phyloP scores from a whole-genome alignment of 2,888 invertebrate genomes.

The Crocallis elinguaria region DNA sequence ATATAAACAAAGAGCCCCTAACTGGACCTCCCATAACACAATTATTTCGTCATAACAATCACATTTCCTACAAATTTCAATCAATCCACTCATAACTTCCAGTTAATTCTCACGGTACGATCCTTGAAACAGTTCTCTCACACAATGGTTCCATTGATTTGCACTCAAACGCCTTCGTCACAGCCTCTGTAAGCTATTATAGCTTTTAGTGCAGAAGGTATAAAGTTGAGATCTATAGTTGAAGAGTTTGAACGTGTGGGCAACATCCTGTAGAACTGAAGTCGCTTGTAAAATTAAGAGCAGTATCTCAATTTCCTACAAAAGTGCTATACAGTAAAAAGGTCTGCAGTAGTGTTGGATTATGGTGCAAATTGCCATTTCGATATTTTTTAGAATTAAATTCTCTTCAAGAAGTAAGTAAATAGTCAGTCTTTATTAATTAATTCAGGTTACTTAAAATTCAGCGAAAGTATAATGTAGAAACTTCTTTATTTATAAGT shows the following conservation, averaged over 20 bases:
- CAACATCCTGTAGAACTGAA: slow-evolving; percentile 34
- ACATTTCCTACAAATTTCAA: slow-evolving; percentile 14
- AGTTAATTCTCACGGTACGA: slow-evolving; percentile 32
- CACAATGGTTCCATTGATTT: slow-evolving; percentile 35
- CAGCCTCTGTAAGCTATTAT: not conserved
- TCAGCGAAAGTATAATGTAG: too few relatives aligned
- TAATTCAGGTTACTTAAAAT: too few relatives aligned
- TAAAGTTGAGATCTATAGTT: slow-evolving; percentile 4
- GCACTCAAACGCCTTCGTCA: slow-evolving; percentile 8
- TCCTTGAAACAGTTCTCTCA: slow-evolving; percentile 34
- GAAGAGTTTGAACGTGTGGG: slow-evolving; percentile 19
- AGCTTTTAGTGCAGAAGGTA: not conserved
- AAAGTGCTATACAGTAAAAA: not conserved
- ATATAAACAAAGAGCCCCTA: too few relatives aligned
- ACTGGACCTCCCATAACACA: not conserved
- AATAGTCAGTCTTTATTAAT: too few relatives aligned
- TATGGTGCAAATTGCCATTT: too few relatives aligned
- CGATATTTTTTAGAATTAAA: too few relatives aligned
- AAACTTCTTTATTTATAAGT: too few relatives aligned
- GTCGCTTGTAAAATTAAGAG: not conserved
- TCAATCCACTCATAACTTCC: slow-evolving; percentile 15
- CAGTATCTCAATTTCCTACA: slow-evolving; percentile 14
- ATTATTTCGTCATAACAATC: slow-evolving; percentile 11
- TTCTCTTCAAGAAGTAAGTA: too few relatives aligned
- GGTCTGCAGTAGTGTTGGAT: too few relatives aligned